These are phyloP conservation scores for Neoitamus cyanurus DNA, from an alignment of 2,888 invertebrate species.

Conservation along the genomic window DNA sequence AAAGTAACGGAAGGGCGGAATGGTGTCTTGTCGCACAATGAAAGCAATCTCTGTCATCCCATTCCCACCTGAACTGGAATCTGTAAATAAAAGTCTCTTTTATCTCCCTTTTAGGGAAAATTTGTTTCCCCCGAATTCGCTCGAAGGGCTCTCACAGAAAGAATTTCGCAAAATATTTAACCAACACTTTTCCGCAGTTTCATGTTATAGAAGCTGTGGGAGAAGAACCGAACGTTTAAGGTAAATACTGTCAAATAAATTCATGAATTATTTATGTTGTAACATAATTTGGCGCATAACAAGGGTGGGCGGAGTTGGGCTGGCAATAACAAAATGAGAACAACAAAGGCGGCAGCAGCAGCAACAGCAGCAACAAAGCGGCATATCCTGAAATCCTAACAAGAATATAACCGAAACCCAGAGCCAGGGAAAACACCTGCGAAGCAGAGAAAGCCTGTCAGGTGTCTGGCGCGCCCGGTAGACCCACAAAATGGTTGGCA, in stretches of 20 bases:
- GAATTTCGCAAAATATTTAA: slow-evolving; percentile 39
- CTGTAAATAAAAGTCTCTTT: slow-evolving; percentile 16
- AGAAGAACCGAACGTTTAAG: slow-evolving; percentile 40
- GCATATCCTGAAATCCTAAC: background rate
- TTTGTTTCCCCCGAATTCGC: background rate
- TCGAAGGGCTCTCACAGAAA: background rate
- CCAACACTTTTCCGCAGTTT: slow-evolving; percentile 21
- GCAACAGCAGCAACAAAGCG: background rate
- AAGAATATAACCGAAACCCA: background rate
- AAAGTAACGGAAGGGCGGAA: background rate
- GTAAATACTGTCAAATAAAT: slow-evolving; percentile 50
- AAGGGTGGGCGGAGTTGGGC: background rate
- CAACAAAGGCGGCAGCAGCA: background rate
- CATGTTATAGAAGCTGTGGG: background rate
- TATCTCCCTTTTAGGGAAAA: slow-evolving; percentile 16
- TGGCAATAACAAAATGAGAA: slow-evolving; percentile 33
- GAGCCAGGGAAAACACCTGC: background rate
- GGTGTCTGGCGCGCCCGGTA: background rate
- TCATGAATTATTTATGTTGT: slow-evolving; percentile 47
- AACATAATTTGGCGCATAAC: slow-evolving; percentile 36
- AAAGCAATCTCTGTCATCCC: background rate
- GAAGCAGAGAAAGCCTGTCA: background rate
- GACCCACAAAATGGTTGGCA: background rate
- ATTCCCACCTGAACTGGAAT: background rate
- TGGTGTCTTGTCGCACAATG: background rate